Evolutionary conservation across 2,113 vertebrate species (phyloP), one percentile per base, ranked within the genome.

Genomic region (Cyprinus carpio): DNA sequence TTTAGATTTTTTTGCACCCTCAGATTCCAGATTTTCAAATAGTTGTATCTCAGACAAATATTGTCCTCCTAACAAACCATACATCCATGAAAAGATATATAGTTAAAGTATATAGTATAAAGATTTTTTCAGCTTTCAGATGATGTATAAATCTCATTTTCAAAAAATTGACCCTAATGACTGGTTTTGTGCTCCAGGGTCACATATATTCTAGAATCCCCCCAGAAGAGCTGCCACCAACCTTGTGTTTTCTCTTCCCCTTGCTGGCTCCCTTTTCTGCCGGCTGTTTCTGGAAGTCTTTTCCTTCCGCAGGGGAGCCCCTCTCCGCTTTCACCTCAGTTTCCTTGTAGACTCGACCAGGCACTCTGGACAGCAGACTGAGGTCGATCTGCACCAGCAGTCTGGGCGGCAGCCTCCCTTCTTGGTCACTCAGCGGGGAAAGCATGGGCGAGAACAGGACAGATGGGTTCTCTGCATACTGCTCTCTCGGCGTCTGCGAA

Each of bases 341-440:
- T 58, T 98, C 98, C 92, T 97, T 98, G 92, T 96, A 97, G 89
- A 96, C 94, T 90, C 96, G 96, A 89, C 97, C 97, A 9, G 98
- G 98, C 89, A 99, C 96, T 90, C 97, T 93, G 6, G 96, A 94
- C 85, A 99, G 93, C 90, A 99, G 95, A 92, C 87, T 98, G 92
- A 99, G 95, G 93, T 99, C 97, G 89, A 99, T 99, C 93, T 98
- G 98, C 86, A 99, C 98, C 83, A 99, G 94, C 80, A 99, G 94
- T 75, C 92, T 90, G 0, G 89, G 78, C 6, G 96, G 93, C 87
- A 96, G 96, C 88, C 96, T 96, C 89, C 98, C 97, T 80, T 98
- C 97, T 0, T 96, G 95, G 86, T 99, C 97, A 88, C 97, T 98
- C 83, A 99, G 96, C 0, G 98, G 98, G 34, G 98, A 99, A 87